These are phyloP conservation scores for Nematopogon swammerdamellus DNA, from an alignment of 2,888 invertebrate genomes.

Conservation along the genomic window DNA sequence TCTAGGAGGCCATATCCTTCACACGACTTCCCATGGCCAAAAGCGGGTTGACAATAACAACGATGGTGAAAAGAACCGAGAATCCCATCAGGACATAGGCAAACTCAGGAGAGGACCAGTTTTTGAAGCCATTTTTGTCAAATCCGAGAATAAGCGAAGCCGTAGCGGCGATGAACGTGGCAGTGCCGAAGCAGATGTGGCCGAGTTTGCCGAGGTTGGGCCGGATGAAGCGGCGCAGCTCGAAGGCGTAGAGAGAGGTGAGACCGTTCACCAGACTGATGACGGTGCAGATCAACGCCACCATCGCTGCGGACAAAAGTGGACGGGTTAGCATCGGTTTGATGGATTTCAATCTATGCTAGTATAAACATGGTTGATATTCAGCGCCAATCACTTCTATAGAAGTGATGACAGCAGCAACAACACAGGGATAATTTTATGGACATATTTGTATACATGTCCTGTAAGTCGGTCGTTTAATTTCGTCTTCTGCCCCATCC, in stretches of 20 bases:
- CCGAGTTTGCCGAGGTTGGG: slow-evolving; percentile 12
- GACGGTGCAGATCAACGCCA: slow-evolving; percentile 14
- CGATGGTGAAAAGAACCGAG: slow-evolving; percentile 12
- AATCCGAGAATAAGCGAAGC: slow-evolving; percentile 15
- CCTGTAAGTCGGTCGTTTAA: too few species aligned
- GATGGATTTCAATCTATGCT: too few species aligned
- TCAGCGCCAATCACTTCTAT: too few species aligned
- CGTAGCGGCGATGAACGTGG: slow-evolving; percentile 15
- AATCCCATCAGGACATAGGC: slow-evolving; percentile 14
- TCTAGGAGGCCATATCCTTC: too few species aligned
- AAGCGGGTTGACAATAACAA: slow-evolving; percentile 8
- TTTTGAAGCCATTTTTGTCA: slow-evolving; percentile 14
- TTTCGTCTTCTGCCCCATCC: too few species aligned
- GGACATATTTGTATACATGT: too few species aligned
- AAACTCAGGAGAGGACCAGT: slow-evolving; percentile 15
- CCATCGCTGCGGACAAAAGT: slow-evolving; percentile 15
- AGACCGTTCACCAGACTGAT: slow-evolving; percentile 16
- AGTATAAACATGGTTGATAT: too few species aligned
- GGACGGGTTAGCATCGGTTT: too few species aligned
- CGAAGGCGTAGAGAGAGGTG: slow-evolving; percentile 11
- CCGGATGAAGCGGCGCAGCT: slow-evolving; percentile 10
- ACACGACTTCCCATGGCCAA: not conserved
- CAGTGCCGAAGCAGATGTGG: slow-evolving; percentile 14
- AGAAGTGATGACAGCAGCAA: too few species aligned
- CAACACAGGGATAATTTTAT: too few species aligned